Evolutionary conservation across 2,888 invertebrate genomes (phyloP), one percentile per base, ranked within the genome.

Genomic region (Meteorus cinctellus): DNA sequence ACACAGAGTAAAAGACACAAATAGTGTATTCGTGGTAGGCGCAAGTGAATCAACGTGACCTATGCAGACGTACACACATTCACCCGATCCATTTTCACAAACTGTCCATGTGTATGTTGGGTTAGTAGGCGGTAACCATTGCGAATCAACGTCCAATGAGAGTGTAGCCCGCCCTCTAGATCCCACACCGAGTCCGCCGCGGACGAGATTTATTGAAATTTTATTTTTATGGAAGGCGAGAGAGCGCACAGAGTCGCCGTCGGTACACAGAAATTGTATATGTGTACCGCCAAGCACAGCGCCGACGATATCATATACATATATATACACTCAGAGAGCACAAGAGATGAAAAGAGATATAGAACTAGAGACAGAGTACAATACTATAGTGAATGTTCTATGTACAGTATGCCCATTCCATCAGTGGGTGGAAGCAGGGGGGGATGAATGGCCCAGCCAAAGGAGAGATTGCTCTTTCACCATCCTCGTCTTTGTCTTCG

Each of bases 121-220:
- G 84, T 81, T 51, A 82, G 87, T 88, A 85, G 88, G 88, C 88
- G 88, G 55, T 85, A 85, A 82, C 87, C 85, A 72, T 79, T 74
- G 76, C 77, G 75, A 79, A 79, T 79, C 72, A 82, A 84, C 73
- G 70, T 81, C 88, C 88, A 88, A 88, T 88, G 83, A 82, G 84
- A 80, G 82, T 79, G 78, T 80, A 81, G 83, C 84, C 86, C 88
- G 87, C 86, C 87, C 86, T 82, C 83, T 78, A 82, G 74, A 82
- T 82, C 71, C 83, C 85, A 86, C 85, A 85, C 86, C 84, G 83
- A 83, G 78, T 83, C 81, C 79, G 80, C 81, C 81, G 82, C 81
- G 81, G 12, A 80, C 84, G 88, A 89, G 89, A 89, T 89, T 89
- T 89, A 89, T 89, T 89, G 89, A 89, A 89, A 89, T 89, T 89